These are phyloP conservation scores for Ctenicera cuprea DNA, from an alignment of 2,888 invertebrate species.

Conservation along the genomic window DNA sequence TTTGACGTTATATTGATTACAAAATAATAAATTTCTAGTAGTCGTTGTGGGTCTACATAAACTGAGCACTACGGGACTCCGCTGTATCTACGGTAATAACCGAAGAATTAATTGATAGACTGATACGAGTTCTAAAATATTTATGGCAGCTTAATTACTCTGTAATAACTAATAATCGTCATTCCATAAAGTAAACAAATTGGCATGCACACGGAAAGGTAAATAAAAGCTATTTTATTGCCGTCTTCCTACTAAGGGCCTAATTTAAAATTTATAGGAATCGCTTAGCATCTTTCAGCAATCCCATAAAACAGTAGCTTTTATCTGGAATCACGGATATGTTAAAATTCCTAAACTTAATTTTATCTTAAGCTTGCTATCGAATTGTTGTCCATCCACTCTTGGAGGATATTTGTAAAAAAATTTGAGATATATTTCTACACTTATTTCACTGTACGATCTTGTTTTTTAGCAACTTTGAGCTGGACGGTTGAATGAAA, in stretches of 20 bases:
- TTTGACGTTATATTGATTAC: constrained; percentile 39
- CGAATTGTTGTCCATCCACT: not conserved
- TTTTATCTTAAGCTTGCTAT: constrained; percentile 35
- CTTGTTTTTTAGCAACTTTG: constrained; percentile 54
- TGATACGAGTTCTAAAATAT: constrained; percentile 59
- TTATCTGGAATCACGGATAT: constrained; percentile 19
- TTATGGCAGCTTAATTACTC: constrained; percentile 54
- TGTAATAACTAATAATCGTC: constrained; percentile 36
- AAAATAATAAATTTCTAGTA: constrained; percentile 42
- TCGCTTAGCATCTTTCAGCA: too few relatives aligned
- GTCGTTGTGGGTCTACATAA: constrained; percentile 18
- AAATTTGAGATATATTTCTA: constrained; percentile 45
- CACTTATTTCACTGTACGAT: constrained; percentile 50
- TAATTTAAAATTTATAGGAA: constrained; percentile 16
- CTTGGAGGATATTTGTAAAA: constrained; percentile 26
- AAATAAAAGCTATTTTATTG: not conserved
- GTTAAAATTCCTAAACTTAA: constrained; percentile 25
- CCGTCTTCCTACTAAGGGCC: not conserved
- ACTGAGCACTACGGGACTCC: constrained; percentile 16
- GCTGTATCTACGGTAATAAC: constrained; percentile 50
- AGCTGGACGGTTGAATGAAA: constrained; percentile 61
- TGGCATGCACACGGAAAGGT: not conserved
- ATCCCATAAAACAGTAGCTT: constrained; percentile 8
- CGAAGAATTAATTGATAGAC: constrained; percentile 60
- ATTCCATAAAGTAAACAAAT: constrained; percentile 33